A percentile compares a stretch with the other conserved stretches of the same genome.
Evolutionary conservation across 2,888 invertebrate genomes (phyloP).

Genomic region (Lasioglossum lativentre): DNA sequence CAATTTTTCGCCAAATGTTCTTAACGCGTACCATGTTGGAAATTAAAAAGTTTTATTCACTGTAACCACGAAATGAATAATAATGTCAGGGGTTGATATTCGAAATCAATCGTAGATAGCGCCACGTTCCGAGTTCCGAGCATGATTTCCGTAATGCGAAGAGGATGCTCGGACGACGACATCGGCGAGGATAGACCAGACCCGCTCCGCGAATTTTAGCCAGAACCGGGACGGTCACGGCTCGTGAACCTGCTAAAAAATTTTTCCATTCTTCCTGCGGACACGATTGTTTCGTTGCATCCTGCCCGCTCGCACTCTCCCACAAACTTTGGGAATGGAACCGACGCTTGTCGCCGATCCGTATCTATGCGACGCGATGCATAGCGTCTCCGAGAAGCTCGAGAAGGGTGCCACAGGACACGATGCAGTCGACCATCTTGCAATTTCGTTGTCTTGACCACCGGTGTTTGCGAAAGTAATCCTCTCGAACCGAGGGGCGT

Average conservation of each 20-base stretch:
- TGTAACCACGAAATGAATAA: not conserved
- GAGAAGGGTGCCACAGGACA: not conserved
- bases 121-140: not conserved
- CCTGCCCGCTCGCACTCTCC: conserved; percentile 76
- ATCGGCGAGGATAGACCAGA: not conserved
- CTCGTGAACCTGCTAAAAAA: conserved; percentile 76
- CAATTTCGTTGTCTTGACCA: not conserved
- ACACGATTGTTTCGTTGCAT: conserved; percentile 80
- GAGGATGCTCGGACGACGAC: not conserved
- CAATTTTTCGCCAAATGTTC: too few species aligned
- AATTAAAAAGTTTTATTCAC: not conserved
- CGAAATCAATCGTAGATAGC: not conserved
- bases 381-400: not conserved
- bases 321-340: conserved; percentile 71
- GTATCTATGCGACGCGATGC: conserved; percentile 65
- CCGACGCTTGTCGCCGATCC: conserved; percentile 64
- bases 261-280: conserved; percentile 75
- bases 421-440: not conserved
- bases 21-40: too few species aligned
- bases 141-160: not conserved
- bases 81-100: not conserved
- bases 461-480: not conserved
- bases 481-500: not conserved
- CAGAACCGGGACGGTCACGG: conserved; percentile 74
- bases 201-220: conserved; percentile 69